A percentile compares a stretch with the other conserved stretches of the same genome.
Evolutionary conservation across 2,113 vertebrate genomes (phyloP).

Genomic region (Xiphophorus maculatus): DNA sequence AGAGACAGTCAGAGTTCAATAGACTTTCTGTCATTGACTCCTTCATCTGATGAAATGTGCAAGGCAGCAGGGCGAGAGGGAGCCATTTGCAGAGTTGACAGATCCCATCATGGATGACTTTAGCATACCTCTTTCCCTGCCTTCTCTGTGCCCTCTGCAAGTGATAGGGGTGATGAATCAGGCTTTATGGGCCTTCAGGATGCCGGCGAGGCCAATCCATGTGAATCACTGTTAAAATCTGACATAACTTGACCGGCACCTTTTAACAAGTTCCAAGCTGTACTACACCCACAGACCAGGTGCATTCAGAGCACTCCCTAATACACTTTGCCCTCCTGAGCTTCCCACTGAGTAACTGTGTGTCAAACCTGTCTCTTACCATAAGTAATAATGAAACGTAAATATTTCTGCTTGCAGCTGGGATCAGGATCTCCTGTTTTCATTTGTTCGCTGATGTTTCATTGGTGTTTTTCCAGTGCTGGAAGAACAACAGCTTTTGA

Average conservation of each 20-base stretch:
- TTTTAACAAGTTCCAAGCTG: constrained; percentile 76
- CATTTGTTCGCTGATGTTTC: constrained; percentile 45
- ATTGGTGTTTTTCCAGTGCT: constrained; percentile 19
- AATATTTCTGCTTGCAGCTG: constrained; percentile 56
- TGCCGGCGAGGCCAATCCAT: constrained; percentile 74
- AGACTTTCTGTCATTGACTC: constrained; percentile 70
- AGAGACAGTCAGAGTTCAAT: constrained; percentile 73
- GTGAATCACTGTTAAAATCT: constrained; percentile 74
- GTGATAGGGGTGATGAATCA: constrained; percentile 74
- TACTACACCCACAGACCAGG: constrained; percentile 48
- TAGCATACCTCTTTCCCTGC: constrained; percentile 75
- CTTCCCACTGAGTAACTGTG: constrained; percentile 19
- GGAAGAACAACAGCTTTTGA: constrained; percentile 44
- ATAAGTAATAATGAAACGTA: constrained; percentile 45
- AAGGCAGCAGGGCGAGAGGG: constrained; percentile 62
- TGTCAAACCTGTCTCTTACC: constrained; percentile 40
- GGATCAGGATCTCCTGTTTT: constrained; percentile 48
- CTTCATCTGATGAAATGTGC: constrained; percentile 70
- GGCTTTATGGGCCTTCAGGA: constrained; percentile 75
- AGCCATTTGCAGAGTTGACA: constrained; percentile 76
- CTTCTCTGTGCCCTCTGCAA: constrained; percentile 67
- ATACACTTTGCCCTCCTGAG: constrained; percentile 57
- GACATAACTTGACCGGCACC: constrained; percentile 76
- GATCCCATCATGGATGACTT: constrained; percentile 79
- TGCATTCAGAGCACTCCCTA: constrained; percentile 57